Conservation (phyloP, 2,113 vertebrate species). For the Brachypteracias leptosomus region DNA sequence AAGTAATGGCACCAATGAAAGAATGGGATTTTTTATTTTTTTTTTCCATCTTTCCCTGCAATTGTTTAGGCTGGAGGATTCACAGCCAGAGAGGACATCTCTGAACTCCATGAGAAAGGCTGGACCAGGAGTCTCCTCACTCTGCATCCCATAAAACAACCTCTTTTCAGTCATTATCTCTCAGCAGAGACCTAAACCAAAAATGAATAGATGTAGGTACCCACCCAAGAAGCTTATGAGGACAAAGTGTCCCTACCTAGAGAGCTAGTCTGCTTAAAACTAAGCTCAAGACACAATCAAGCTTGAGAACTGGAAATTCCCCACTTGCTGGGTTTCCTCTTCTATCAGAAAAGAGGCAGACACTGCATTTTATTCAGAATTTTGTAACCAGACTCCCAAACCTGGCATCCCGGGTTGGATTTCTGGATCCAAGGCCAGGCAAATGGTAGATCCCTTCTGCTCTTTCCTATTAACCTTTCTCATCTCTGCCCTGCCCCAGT, state of each 20-base stretch:
- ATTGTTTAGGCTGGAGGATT: slow-evolving; percentile 29
- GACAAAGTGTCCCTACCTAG: not conserved
- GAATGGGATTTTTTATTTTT: not conserved
- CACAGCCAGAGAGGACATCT: slow-evolving; percentile 8
- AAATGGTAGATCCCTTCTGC: not conserved
- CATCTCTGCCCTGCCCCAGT: not conserved
- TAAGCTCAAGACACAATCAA: not conserved
- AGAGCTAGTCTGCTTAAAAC: not conserved
- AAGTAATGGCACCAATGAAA: no score
- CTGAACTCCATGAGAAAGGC: not conserved
- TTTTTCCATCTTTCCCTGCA: not conserved
- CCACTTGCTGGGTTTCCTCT: not conserved
- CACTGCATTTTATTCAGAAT: not conserved
- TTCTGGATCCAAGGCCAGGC: not conserved
- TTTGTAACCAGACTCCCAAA: not conserved
- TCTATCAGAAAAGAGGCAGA: not conserved
- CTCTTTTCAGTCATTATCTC: not conserved
- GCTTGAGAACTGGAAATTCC: not conserved
- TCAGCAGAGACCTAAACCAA: not conserved
- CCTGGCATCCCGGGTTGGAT: not conserved
- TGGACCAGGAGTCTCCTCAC: slow-evolving; percentile 2
- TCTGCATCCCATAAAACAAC: slow-evolving; percentile 1
- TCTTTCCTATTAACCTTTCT: not conserved
- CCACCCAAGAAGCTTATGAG: not conserved
- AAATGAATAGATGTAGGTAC: not conserved